A percentile compares a stretch with the other conserved stretches of the same genome.
phyloP scores from a whole-genome alignment of 2,113 vertebrate species.

The Benitochromis conjunctus region DNA sequence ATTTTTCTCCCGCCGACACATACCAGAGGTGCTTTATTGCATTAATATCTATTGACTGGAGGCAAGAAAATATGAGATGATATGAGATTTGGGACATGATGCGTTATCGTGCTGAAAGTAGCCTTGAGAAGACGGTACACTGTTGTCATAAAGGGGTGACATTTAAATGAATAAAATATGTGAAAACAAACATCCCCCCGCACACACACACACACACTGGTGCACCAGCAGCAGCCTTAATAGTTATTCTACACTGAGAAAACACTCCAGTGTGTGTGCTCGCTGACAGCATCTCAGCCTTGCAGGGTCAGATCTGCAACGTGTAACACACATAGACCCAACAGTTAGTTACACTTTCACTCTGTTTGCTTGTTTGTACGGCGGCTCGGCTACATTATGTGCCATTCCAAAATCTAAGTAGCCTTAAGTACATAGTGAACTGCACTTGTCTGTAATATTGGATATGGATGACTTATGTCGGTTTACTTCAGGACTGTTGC shows the following conservation, averaged over 20 bases:
- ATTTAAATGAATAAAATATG: neutral
- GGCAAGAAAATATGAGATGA: neutral
- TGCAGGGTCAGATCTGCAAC: neutral
- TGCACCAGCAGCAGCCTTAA: neutral
- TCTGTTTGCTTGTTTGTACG: neutral
- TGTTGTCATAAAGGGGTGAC: neutral
- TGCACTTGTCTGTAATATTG: neutral
- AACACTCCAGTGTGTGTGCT: neutral
- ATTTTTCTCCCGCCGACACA: neutral
- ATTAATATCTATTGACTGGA: neutral
- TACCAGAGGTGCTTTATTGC: neutral
- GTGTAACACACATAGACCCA: neutral
- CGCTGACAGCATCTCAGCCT: neutral
- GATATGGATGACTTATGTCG: neutral
- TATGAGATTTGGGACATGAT: neutral
- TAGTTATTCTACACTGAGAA: neutral
- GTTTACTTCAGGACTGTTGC: neutral
- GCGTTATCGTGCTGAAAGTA: neutral
- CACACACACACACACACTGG: neutral
- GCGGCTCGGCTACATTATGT: neutral
- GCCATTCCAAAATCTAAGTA: neutral
- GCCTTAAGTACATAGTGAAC: neutral
- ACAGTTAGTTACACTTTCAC: neutral
- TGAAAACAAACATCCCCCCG: neutral
- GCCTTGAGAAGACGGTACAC: neutral